Conservation (phyloP, 2,888 invertebrate genomes). For the Malachius bipustulatus region DNA sequence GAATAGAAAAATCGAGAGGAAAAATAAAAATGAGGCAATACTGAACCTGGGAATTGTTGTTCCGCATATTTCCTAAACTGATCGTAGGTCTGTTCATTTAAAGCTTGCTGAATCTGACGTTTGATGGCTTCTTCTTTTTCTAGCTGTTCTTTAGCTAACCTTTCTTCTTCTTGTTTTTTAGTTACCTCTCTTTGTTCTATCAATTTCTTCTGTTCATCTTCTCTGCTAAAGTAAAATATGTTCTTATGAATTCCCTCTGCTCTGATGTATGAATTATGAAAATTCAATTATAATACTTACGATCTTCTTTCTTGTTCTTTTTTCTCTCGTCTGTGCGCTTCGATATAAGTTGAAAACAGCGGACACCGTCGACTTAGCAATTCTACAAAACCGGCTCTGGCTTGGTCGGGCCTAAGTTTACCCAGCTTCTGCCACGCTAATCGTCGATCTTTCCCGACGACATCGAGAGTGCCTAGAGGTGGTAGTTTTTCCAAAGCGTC, state of each 20-base stretch:
- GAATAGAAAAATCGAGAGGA: no score
- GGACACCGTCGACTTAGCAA: constrained; percentile 76
- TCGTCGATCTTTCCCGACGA: constrained; percentile 86
- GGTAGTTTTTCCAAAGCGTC: constrained; percentile 53
- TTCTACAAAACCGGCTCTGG: constrained; percentile 87
- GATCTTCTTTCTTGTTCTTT: constrained; percentile 61
- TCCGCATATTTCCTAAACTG: constrained; percentile 87
- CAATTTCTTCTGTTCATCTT: constrained; percentile 45
- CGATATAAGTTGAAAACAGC: constrained; percentile 80
- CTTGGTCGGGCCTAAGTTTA: constrained; percentile 70
- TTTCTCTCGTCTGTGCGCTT: constrained; percentile 80
- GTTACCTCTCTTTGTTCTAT: constrained; percentile 47
- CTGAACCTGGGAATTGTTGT: constrained; percentile 74
- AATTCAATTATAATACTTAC: constrained; percentile 33
- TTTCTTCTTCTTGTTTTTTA: constrained; percentile 51
- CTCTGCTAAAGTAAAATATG: constrained; percentile 31
- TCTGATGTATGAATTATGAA: background rate
- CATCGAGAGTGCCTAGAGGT: constrained; percentile 84
- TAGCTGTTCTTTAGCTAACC: constrained; percentile 48
- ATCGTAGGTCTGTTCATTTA: constrained; percentile 87
- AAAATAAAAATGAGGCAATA: no score
- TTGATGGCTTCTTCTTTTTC: constrained; percentile 53
- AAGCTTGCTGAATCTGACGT: constrained; percentile 84
- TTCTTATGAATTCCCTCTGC: constrained; percentile 1
- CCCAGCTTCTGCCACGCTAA: constrained; percentile 91